Evolutionary conservation across 1,140 invertebrate genomes (phyloP), one percentile per base, ranked within the genome.

Genomic region (Leguminivora glycinivorella): DNA sequence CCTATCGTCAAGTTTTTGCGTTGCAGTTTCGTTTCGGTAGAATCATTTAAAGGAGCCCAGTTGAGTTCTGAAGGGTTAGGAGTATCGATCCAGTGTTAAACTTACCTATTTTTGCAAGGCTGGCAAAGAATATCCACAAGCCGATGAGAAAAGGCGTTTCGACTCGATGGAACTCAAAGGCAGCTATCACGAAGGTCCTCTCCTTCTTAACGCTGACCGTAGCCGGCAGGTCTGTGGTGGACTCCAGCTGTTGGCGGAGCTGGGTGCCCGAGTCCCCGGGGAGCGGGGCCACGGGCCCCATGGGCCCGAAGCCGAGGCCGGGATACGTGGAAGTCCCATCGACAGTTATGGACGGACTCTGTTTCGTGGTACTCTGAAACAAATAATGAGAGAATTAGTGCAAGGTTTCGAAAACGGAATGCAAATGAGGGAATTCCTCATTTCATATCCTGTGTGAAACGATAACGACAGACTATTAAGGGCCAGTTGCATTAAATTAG

Each of bases 31-130:
- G n/a, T n/a, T n/a, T n/a, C n/a, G n/a, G n/a, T n/a, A n/a, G n/a
- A n/a, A n/a, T n/a, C n/a, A n/a, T n/a, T n/a, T n/a, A n/a, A n/a
- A n/a, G n/a, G n/a, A n/a, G n/a, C n/a, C n/a, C n/a, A n/a, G n/a
- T n/a, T n/a, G n/a, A n/a, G 29, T 31, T 31, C 7, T 31, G 3
- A 31, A 4, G n/a, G n/a, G n/a, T n/a, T n/a, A 2, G 40, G 1
- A 43, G 40, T n/a, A n/a, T 1, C 2, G 4, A 40, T 14, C 4
- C 40, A 43, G 12, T 4, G 17, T 7, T n/a, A 52, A 60, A 93
- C 95, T 95, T 88, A 98, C 98, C 97, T 83, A 98, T 98, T 95
- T 98, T 99, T 2, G 97, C 97, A 78, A 98, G 92, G 85, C 97
- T 98, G 22, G 97, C 97, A 78, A 97, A 97, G 77, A 99, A 96